These are phyloP conservation scores for Danaus melanippus DNA, from an alignment of 1,140 invertebrate species.

Conservation along the genomic window DNA sequence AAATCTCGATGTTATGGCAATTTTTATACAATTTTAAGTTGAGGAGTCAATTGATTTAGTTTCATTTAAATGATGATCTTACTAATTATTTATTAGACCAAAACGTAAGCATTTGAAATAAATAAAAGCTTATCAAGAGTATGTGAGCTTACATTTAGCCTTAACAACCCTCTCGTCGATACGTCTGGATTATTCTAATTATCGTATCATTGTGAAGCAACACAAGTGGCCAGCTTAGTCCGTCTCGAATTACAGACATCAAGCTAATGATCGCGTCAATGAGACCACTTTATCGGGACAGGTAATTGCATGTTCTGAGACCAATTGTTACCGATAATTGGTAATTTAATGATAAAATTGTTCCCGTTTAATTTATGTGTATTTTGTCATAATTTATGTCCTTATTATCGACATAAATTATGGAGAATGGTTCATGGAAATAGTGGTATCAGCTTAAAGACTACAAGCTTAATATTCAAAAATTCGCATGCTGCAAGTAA, in stretches of 20 bases:
- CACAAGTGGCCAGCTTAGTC: constrained; percentile 16
- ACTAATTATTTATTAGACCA: too few relatives aligned
- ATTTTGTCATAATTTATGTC: constrained; percentile 2
- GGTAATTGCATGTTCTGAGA: constrained; percentile 10
- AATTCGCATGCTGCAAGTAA: too few relatives aligned
- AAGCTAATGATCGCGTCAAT: constrained; percentile 10
- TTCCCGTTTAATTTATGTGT: neutral
- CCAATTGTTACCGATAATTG: constrained; percentile 2
- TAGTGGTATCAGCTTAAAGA: neutral
- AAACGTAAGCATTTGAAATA: too few relatives aligned
- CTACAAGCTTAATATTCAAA: neutral
- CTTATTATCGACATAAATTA: neutral
- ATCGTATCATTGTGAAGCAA: constrained; percentile 18
- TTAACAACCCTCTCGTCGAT: neutral
- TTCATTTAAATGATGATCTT: too few relatives aligned
- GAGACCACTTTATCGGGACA: constrained; percentile 10
- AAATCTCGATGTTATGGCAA: too few relatives aligned
- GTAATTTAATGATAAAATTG: neutral
- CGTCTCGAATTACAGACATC: constrained; percentile 11
- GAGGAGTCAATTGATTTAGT: too few relatives aligned
- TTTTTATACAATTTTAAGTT: too few relatives aligned
- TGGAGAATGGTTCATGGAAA: neutral
- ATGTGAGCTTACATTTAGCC: too few relatives aligned
- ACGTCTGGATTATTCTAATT: constrained; percentile 12
- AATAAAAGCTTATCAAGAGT: too few relatives aligned